Evolutionary conservation across 2,797 vertebrate species (phyloP).

Genomic region (Trematomus bernacchii): DNA sequence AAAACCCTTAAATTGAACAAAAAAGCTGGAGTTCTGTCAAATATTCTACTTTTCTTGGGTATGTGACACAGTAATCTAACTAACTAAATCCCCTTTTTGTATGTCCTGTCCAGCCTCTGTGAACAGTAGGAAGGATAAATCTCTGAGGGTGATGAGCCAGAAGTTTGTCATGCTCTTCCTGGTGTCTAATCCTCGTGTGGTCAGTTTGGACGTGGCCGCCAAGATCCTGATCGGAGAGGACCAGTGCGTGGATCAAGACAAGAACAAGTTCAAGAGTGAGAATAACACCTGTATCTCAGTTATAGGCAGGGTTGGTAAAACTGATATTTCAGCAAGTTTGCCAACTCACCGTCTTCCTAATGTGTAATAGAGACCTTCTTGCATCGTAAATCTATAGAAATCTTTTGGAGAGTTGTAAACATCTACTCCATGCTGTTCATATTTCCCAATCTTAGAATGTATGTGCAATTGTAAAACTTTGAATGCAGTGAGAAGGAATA

Average conservation of each 20-base stretch:
- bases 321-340: not conserved
- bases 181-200: conserved; percentile 91
- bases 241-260: conserved; percentile 91
- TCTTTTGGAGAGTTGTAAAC: too few species aligned
- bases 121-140: conserved; percentile 97
- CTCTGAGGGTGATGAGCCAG: conserved; percentile 97
- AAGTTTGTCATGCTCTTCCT: conserved; percentile 99
- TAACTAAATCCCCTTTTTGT: not conserved
- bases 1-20: not conserved
- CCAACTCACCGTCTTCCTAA: not conserved
- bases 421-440: too few species aligned
- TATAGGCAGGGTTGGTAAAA: not conserved
- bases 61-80: not conserved
- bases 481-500: not conserved
- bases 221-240: conserved; percentile 97
- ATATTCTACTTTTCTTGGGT: not conserved
- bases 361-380: not conserved
- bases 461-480: not conserved
- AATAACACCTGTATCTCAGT: conserved; percentile 21
- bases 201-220: conserved; percentile 96
- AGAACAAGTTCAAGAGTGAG: conserved; percentile 99
- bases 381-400: not conserved
- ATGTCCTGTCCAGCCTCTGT: conserved; percentile 85
- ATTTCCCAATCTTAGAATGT: not conserved
- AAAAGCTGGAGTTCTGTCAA: not conserved